A percentile compares a stretch with the other conserved stretches of the same genome.
Evolutionary conservation across 2,888 invertebrate species (phyloP).

Genomic region (Chalcosyrphus nemorum): DNA sequence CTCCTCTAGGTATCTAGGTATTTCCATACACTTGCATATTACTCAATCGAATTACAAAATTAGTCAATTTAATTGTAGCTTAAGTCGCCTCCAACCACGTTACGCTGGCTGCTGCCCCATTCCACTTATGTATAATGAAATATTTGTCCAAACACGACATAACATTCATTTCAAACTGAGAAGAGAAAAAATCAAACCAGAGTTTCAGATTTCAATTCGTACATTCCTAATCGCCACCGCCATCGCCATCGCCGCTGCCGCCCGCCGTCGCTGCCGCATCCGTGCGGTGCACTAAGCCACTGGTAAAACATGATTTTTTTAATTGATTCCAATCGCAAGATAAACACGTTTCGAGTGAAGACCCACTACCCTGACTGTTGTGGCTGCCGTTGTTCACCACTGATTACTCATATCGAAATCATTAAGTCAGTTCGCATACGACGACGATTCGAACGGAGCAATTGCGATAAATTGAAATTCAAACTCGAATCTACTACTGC

Average conservation of each 20-base stretch:
- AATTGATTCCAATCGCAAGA: conserved; percentile 67
- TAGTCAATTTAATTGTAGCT: conserved; percentile 35
- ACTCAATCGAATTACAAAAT: conserved; percentile 30
- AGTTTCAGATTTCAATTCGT: too few relatives aligned
- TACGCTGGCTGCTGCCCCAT: conserved; percentile 4
- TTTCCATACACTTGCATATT: neutral
- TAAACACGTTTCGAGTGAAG: conserved; percentile 59
- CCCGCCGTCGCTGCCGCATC: too few relatives aligned
- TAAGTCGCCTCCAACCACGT: conserved; percentile 35
- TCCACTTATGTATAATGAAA: conserved; percentile 53
- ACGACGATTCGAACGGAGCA: conserved; percentile 34
- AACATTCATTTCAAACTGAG: conserved; percentile 16
- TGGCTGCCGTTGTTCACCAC: conserved; percentile 20
- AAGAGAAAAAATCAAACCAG: too few relatives aligned
- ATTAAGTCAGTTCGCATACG: conserved; percentile 60
- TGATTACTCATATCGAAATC: conserved; percentile 62
- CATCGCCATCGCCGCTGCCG: too few relatives aligned
- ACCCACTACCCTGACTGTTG: conserved; percentile 9
- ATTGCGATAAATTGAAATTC: conserved; percentile 60
- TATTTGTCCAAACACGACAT: conserved; percentile 62
- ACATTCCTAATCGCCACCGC: conserved; percentile 66
- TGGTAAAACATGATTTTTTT: conserved; percentile 72
- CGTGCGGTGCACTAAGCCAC: conserved; percentile 47
- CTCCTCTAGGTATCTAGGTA: neutral
- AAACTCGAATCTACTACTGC: conserved; percentile 41